Evolutionary conservation across 2,888 invertebrate genomes (phyloP).

Genomic region (Nasonovia ribisnigri): DNA sequence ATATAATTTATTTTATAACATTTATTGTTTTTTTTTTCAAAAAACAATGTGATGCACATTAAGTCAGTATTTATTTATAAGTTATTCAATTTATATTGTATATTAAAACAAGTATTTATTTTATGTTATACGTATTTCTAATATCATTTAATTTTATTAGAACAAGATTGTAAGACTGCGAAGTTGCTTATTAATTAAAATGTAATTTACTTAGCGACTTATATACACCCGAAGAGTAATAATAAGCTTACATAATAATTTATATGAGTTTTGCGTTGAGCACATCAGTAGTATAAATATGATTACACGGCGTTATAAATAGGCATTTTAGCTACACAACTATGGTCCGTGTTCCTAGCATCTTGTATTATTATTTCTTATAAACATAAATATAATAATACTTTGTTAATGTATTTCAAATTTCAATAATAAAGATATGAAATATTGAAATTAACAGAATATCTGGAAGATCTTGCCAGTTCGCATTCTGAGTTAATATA

Average conservation of each 20-base stretch:
- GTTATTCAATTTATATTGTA: neutral
- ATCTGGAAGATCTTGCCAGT: neutral
- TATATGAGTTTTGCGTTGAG: neutral
- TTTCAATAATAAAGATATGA: neutral
- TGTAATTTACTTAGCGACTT: neutral
- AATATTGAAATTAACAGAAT: neutral
- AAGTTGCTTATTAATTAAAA: neutral
- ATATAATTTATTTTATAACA: neutral
- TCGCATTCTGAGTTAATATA: neutral
- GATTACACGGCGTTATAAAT: neutral
- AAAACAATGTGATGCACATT: neutral
- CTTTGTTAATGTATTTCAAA: neutral
- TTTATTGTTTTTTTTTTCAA: too few species aligned
- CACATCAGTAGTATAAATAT: neutral
- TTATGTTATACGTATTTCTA: neutral
- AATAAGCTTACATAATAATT: neutral
- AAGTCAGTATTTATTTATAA: neutral
- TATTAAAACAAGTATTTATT: neutral
- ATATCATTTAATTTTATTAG: neutral
- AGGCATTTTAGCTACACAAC: neutral
- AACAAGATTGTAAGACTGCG: neutral
- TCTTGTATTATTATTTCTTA: neutral
- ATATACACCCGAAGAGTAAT: neutral
- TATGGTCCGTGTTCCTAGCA: neutral
- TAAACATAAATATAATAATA: neutral